These are phyloP conservation scores for Eudyptes chrysolophus DNA, from an alignment of 2,113 vertebrate genomes.

Conservation along the genomic window DNA sequence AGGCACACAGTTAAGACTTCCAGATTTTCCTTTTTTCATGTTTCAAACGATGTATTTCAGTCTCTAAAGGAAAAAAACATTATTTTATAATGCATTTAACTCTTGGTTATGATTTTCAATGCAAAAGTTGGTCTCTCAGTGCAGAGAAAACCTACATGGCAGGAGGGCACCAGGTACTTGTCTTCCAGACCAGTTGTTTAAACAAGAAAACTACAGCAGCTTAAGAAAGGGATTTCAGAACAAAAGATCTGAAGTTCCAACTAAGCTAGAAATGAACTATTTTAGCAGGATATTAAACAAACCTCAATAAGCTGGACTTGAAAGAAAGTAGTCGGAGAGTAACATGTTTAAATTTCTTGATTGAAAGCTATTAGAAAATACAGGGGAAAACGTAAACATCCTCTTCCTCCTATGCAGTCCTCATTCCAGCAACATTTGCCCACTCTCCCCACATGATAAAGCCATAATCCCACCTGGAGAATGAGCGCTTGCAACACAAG, in stretches of 20 bases:
- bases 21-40: background rate
- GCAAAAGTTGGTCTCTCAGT: background rate
- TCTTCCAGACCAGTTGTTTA: background rate
- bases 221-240: background rate
- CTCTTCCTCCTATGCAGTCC: background rate
- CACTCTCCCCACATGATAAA: background rate
- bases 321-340: background rate
- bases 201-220: background rate
- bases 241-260: constrained; percentile 23
- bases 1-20: background rate
- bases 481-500: background rate
- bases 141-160: background rate
- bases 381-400: background rate
- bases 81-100: background rate
- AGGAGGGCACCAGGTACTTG: background rate
- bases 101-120: background rate
- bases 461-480: background rate
- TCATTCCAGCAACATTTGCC: background rate
- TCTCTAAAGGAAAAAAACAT: background rate
- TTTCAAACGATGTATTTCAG: background rate
- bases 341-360: background rate
- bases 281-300: constrained; percentile 35
- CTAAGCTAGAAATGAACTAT: background rate
- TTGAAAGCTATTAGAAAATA: background rate
- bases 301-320: background rate